phyloP scores from a whole-genome alignment of 2,113 vertebrate species.

The Mus spicilegus region DNA sequence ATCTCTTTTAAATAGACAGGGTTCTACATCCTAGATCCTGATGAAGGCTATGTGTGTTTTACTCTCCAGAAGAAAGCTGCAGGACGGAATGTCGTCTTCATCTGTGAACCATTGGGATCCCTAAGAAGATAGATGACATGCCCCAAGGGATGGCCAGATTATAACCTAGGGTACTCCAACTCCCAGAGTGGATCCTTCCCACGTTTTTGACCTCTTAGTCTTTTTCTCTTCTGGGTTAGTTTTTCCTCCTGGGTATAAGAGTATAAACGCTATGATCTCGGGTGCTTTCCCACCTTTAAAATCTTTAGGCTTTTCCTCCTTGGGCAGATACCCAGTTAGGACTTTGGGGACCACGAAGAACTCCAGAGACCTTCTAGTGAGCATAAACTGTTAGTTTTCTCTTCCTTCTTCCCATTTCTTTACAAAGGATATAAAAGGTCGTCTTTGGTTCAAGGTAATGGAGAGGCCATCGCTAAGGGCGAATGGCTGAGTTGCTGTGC shows the following conservation, averaged over 20 bases:
- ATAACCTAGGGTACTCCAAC: conserved; percentile 56
- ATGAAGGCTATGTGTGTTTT: conserved; percentile 85
- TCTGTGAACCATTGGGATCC: conserved; percentile 78
- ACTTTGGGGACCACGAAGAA: background rate
- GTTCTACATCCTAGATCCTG: conserved; percentile 85
- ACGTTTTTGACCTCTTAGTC: conserved; percentile 48
- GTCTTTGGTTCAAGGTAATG: background rate
- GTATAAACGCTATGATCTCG: background rate
- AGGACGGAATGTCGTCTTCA: conserved; percentile 82
- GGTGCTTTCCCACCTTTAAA: background rate
- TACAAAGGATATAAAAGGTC: background rate
- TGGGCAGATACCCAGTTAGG: conserved; percentile 1
- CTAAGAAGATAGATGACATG: conserved; percentile 60
- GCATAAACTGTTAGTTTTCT: background rate
- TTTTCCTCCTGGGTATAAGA: background rate
- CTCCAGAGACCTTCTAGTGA: background rate
- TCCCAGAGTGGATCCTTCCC: background rate
- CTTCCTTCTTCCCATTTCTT: conserved; percentile 21
- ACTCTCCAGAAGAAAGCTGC: conserved; percentile 84
- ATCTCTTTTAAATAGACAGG: conserved; percentile 86
- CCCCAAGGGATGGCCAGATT: conserved; percentile 72
- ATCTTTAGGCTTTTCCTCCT: conserved; percentile 22
- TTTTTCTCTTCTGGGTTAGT: background rate
- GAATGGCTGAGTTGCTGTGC: background rate
- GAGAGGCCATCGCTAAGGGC: background rate